Evolutionary conservation across 2,888 invertebrate species (phyloP), one percentile per base, ranked within the genome.

Genomic region (Ormyrus nitidulus): DNA sequence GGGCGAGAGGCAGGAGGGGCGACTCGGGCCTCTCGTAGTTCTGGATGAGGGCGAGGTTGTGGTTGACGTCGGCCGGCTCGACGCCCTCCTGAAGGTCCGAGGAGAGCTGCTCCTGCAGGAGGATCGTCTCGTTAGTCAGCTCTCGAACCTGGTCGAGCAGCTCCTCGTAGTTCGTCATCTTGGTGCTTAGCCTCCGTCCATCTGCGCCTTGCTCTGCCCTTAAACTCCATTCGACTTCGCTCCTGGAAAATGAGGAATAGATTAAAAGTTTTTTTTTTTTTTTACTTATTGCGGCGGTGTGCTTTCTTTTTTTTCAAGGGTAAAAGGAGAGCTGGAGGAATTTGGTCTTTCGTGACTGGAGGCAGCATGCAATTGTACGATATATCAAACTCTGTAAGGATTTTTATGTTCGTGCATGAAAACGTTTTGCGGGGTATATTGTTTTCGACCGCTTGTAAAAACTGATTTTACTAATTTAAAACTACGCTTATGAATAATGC

Each of bases 131-230:
- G 84, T 92, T 91, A 81, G 92, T 93, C 85, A 93, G 90, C 84
- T 92, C 92, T 83, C 93, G 92, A 81, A 93, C 93, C 85, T 93
- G 92, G 85, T 92, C 92, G 88, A 93, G 91, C 86, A 93, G 91
- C 86, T 93, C 93, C 90, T 93, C 93, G 91, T 93, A 93, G 87
- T 92, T 93, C 13, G 93, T 92, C 85, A 93, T 92, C 83, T 34
- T 34, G 34, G 34, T 86, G 82, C 68, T 82, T 83, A 77, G 77
- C 81, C 78, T 82, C 84, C 85, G 83, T 80, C 83, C 82, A 75
- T 56, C 71, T 72, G 64, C 77, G 68, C 48, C 74, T 70, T 62
- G 53, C 59, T 34, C 46, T 34, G 59, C 9, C 65, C 11, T 70
- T 51, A 68, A 74, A 65, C 64, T 66, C 61, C 81, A 66, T 81